These are phyloP conservation scores for Tapirus terrestris DNA, from an alignment of 2,113 vertebrate species.

Conservation along the genomic window DNA sequence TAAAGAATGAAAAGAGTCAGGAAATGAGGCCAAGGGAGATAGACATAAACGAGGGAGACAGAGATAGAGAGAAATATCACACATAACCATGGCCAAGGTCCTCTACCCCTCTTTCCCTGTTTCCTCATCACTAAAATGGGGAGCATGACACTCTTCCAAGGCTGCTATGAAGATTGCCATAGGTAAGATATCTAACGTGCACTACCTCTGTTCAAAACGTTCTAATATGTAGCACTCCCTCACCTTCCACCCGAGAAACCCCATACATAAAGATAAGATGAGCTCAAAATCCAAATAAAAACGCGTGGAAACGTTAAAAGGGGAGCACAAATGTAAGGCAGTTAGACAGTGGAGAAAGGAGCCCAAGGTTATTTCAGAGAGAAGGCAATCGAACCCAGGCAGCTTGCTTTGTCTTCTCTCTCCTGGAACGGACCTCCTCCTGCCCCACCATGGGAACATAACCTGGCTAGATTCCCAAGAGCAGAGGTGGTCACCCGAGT, in stretches of 20 bases:
- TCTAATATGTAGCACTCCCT: background rate
- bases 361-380: background rate
- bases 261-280: background rate
- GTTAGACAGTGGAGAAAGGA: background rate
- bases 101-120: background rate
- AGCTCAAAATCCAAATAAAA: constrained; percentile 8
- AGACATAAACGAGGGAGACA: background rate
- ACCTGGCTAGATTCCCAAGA: background rate
- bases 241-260: background rate
- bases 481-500: background rate
- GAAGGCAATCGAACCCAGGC: background rate
- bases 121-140: background rate
- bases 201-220: background rate
- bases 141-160: background rate
- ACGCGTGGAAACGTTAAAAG: background rate
- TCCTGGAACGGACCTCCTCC: background rate
- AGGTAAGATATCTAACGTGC: background rate
- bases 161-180: background rate
- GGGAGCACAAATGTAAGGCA: background rate
- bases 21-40: background rate
- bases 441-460: background rate
- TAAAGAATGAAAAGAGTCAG: background rate
- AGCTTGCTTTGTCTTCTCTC: background rate
- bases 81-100: background rate
- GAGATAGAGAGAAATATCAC: background rate